Percentiles rank a stretch among this genome's conserved stretches.
phyloP scores from a whole-genome alignment of 2,113 vertebrate genomes.

The Cepphus grylle region DNA sequence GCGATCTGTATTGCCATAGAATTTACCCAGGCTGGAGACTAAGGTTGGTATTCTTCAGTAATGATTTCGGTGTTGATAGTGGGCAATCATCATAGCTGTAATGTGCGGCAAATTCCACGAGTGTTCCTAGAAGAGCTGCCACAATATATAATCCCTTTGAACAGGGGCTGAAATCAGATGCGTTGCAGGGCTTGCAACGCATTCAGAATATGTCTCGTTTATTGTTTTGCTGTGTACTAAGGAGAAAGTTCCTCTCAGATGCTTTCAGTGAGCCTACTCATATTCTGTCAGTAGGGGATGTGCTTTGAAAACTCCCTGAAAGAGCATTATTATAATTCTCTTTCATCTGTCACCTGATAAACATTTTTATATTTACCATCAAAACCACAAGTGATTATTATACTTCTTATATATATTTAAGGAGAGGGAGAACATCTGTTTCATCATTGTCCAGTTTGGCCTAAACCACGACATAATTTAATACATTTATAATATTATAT shows the following conservation, averaged over 20 bases:
- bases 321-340: neutral
- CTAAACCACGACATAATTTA: neutral
- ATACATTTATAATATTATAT: neutral
- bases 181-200: neutral
- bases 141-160: neutral
- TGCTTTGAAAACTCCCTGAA: neutral
- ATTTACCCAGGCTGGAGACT: neutral
- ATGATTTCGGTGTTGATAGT: neutral
- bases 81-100: neutral
- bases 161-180: neutral
- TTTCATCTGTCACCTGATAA: neutral
- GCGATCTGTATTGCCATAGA: neutral
- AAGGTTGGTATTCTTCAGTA: neutral
- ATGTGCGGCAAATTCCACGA: neutral
- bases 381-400: neutral
- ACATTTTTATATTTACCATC: neutral
- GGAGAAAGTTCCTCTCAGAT: neutral
- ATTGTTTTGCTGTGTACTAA: neutral
- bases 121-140: neutral
- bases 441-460: too few species aligned
- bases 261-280: neutral
- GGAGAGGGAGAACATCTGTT: too few species aligned
- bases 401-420: neutral
- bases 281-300: neutral
- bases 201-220: neutral